Evolutionary conservation across 2,797 vertebrate species (phyloP).

Genomic region (Semotilus atromaculatus): DNA sequence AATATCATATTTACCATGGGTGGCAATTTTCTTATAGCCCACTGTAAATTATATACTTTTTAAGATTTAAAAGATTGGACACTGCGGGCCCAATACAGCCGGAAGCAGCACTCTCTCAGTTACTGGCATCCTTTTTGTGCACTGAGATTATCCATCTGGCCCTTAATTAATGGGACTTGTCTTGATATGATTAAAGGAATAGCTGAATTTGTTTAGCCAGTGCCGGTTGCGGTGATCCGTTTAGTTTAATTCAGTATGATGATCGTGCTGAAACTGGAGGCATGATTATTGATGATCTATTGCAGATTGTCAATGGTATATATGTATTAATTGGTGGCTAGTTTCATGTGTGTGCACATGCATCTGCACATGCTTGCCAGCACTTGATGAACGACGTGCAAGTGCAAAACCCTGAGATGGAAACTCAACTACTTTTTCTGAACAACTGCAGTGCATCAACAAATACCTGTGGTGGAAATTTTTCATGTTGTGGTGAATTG

Average conservation of each 20-base stretch:
- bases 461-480: constrained; percentile 23
- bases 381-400: background rate
- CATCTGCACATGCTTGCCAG: background rate
- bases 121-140: constrained; percentile 18
- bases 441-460: constrained; percentile 10
- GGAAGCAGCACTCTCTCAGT: constrained; percentile 3
- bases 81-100: constrained; percentile 21
- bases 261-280: background rate
- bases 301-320: background rate
- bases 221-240: background rate
- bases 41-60: too few species aligned
- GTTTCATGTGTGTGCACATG: background rate
- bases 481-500: constrained; percentile 20
- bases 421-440: constrained; percentile 15
- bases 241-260: constrained; percentile 15
- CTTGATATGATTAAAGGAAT: constrained; percentile 30
- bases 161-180: constrained; percentile 34
- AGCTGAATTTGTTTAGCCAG: constrained; percentile 24
- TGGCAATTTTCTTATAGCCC: too few species aligned
- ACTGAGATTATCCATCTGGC: constrained; percentile 23
- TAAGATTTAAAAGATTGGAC: background rate
- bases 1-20: too few species aligned
- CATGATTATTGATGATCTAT: background rate
- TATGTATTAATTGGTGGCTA: background rate
- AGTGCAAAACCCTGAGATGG: background rate